Base-by-base conservation (phyloP, 2,113 vertebrate species). In the Elachura formosa region DNA sequence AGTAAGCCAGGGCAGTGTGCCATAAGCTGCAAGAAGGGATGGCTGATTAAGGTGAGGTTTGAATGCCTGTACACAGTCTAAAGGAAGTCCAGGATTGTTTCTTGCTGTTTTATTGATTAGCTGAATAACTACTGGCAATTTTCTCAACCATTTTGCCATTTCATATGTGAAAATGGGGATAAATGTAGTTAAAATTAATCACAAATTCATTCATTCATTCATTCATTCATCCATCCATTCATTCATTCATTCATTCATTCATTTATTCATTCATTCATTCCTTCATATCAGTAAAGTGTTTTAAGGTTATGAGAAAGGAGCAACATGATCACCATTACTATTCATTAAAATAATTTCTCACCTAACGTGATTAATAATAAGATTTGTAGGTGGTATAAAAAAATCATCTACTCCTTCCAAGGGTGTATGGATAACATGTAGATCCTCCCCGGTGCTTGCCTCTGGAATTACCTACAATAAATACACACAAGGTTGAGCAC, bases 341-440 rank as follows among this genome's bases (percentile, higher is more conserved):
- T 52, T 76, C 26, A 49, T 48, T 40, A 69, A 54, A 78, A 34
- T 21, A 2, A 72, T 54, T 71, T 46, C 97, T 97, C 98, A 99
- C 99, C 99, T 99, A 93, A 99, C 97, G 4, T 99, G 99, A 89
- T 99, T 99, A 98, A 99, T 99, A 97, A 99, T 99, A 88, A 99
- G 99, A 94, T 99, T 99, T 83, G 99, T 99, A 18, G 99, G 98
- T 56, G 99, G 99, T 93, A 99, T 99, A 97, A 99, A 99, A 97
- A 99, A 99, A 90, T 99, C 98, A 2, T 97, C 98, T 95, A 99
- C 98, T 91, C 98, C 98, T 89, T 98, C 95, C 87, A 99, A 99
- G 2, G 98, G 98, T 1, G 98, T 98, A 56, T 91, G 98, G 91
- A 99, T 95, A 52, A 98, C 96, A 7, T 58, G 99, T 43, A 97